phyloP scores from a whole-genome alignment of 2,797 vertebrate genomes.

The Oceanodroma leucorhoa region DNA sequence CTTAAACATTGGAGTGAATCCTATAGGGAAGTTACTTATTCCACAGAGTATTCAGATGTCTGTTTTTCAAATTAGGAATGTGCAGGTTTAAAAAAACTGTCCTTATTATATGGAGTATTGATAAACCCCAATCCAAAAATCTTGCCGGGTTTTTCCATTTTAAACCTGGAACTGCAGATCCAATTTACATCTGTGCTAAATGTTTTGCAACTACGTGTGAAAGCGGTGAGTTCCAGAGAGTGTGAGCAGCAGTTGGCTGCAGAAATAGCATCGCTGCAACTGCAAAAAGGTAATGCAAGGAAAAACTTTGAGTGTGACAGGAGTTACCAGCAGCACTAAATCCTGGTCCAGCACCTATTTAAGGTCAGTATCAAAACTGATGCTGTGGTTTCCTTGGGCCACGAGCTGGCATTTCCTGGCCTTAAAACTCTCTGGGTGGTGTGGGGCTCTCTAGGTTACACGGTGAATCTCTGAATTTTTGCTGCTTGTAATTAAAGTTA shows the following conservation, averaged over 20 bases:
- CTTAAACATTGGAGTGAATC: background rate
- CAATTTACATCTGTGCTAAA: background rate
- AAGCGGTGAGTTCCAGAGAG: background rate
- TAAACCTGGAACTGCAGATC: background rate
- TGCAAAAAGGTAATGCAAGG: background rate
- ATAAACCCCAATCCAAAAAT: background rate
- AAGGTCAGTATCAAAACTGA: background rate
- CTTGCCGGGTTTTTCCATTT: background rate
- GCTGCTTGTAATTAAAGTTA: background rate
- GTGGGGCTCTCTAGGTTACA: rapidly evolving
- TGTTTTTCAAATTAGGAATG: background rate
- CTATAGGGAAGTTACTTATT: background rate
- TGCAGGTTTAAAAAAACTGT: background rate
- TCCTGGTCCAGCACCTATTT: background rate
- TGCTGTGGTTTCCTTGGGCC: background rate
- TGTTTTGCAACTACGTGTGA: background rate
- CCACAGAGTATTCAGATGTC: background rate
- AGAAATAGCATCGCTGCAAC: background rate
- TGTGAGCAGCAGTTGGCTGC: background rate
- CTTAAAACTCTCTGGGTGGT: background rate
- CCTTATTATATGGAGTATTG: background rate
- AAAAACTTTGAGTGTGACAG: rapidly evolving
- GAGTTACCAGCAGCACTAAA: background rate
- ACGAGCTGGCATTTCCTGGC: background rate
- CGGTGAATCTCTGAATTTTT: background rate